A percentile compares a stretch with the other conserved stretches of the same genome.
phyloP scores from a whole-genome alignment of 2,888 invertebrate genomes.

The Malthinus seriepunctatus region DNA sequence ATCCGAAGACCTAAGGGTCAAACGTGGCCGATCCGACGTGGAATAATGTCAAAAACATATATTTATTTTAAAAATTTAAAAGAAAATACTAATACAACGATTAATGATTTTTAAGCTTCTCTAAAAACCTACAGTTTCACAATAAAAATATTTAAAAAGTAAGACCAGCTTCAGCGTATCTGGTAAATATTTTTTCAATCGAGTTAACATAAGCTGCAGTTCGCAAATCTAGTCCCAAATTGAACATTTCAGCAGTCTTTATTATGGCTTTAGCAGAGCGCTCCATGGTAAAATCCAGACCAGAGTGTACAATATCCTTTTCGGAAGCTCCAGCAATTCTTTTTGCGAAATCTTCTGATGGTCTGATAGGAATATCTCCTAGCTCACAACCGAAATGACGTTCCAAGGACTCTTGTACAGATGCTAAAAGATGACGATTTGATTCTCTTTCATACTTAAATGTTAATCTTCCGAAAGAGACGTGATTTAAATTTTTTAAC shows the following conservation, averaged over 20 bases:
- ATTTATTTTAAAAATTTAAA: too few species aligned
- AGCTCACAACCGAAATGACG: conserved; percentile 89
- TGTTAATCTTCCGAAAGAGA: conserved; percentile 91
- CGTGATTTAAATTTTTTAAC: conserved; percentile 97
- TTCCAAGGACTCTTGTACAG: conserved; percentile 96
- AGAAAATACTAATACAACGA: neutral
- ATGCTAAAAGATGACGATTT: conserved; percentile 91
- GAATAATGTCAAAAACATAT: too few species aligned
- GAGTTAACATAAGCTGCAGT: conserved; percentile 96
- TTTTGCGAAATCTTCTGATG: conserved; percentile 85
- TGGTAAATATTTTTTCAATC: conserved; percentile 94
- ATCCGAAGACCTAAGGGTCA: too few species aligned
- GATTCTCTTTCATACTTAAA: conserved; percentile 95
- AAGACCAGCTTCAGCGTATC: conserved; percentile 92
- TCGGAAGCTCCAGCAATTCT: conserved; percentile 92
- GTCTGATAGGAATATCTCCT: conserved; percentile 89
- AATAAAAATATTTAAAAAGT: conserved; percentile 84
- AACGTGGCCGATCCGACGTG: too few species aligned
- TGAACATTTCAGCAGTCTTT: conserved; percentile 88
- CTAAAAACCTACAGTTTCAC: too few species aligned
- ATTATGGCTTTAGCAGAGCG: conserved; percentile 94
- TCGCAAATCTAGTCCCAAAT: conserved; percentile 91
- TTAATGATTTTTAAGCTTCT: neutral
- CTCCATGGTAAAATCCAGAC: conserved; percentile 98
- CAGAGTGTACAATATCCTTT: conserved; percentile 98